Base-by-base conservation (phyloP, 2,113 vertebrate genomes). In the Ornithorhynchus anatinus region DNA sequence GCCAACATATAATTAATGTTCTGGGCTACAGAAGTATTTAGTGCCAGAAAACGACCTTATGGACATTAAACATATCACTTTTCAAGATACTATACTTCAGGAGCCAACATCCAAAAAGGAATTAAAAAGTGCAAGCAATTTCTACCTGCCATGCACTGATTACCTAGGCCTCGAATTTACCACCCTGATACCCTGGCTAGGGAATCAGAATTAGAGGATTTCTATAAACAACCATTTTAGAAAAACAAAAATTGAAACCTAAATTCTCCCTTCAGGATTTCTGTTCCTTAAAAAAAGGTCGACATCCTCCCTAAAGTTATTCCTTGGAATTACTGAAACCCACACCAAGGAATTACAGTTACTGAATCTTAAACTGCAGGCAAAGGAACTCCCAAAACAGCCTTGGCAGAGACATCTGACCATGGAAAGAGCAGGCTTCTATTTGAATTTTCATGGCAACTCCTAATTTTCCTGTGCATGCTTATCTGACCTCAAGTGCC, bases 151-250 rank as follows among this genome's bases (percentile, higher is more conserved):
- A 77, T 57, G 69, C 59, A 43, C 80, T 81, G 83, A 87, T 87
- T 85, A 59, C 56, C 67, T 72, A 77, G 79, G 84, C 80, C 83
- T 85, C 85, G 80, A 69, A 33, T 70, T 75, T 84, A 67, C 79
- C 60, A 75, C 48, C 81, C 45, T 31, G 37, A 53, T 77, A 7
- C 58, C 64, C 27, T 64, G 35, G 42, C 66, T 79, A 79, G 56
- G 72, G 63, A 84, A 72, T 75, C 52, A 72, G 74, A 81, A 83
- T 75, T 58, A 77, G 25, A n/a, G 23, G 20, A n/a, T 53, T 17
- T 12, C 54, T 62, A 48, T 66, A 79, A 77, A 80, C 39, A 79
- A 74, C 52, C 33, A 60, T n/a, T 72, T 53, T 19, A 65, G 29
- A 57, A 69, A 64, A 74, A n/a, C 35, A 59, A 5, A 31, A 60